Conservation (phyloP, 2,888 invertebrate genomes). For the Patella pellucida region DNA sequence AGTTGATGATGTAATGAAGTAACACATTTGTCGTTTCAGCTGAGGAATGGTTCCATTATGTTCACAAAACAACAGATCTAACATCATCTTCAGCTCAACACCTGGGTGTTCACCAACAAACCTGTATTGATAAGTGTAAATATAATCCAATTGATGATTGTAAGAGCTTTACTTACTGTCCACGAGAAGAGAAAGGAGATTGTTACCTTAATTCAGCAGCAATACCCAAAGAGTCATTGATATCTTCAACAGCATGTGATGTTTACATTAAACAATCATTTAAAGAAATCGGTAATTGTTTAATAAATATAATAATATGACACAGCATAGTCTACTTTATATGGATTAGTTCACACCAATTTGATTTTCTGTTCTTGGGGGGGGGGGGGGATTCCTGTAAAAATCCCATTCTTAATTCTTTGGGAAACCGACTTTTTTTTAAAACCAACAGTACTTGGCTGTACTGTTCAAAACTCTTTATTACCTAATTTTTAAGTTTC, state of each 20-base stretch:
- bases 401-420: too few relatives aligned
- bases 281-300: too few relatives aligned
- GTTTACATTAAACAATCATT: slow-evolving; percentile 16
- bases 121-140: slow-evolving; percentile 28
- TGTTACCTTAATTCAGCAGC: slow-evolving; percentile 20
- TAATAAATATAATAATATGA: too few relatives aligned
- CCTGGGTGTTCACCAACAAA: slow-evolving; percentile 14
- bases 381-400: too few relatives aligned
- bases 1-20: background rate
- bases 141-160: slow-evolving; percentile 13
- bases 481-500: too few relatives aligned
- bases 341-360: too few relatives aligned
- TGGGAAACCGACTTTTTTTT: too few relatives aligned
- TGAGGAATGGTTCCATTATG: slow-evolving; percentile 28
- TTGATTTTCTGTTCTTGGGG: too few relatives aligned
- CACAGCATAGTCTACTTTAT: too few relatives aligned
- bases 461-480: too few relatives aligned
- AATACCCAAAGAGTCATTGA: background rate
- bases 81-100: background rate
- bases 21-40: slow-evolving; percentile 5
- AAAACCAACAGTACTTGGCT: too few relatives aligned
- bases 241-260: slow-evolving; percentile 25
- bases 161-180: slow-evolving; percentile 31
- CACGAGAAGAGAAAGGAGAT: slow-evolving; percentile 18
- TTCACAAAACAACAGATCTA: slow-evolving; percentile 18